A percentile compares a stretch with the other conserved stretches of the same genome.
phyloP scores from a whole-genome alignment of 2,888 invertebrate genomes.

The Lepidochitona cinerea region DNA sequence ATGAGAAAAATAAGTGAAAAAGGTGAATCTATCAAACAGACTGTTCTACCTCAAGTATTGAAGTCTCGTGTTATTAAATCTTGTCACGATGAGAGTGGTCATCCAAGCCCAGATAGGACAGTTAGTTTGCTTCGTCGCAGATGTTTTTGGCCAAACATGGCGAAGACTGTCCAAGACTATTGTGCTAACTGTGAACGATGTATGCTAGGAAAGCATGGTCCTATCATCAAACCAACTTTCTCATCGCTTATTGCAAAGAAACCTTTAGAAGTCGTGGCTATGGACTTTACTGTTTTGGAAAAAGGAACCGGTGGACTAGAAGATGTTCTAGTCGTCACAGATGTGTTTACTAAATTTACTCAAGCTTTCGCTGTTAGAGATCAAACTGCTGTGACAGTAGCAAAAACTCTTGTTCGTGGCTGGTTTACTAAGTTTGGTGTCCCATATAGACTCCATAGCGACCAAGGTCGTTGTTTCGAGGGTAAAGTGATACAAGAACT shows the following conservation, averaged over 20 bases:
- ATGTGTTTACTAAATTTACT: constrained; percentile 10
- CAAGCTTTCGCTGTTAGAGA: constrained; percentile 8
- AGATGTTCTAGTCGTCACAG: constrained; percentile 17
- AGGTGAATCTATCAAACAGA: not conserved
- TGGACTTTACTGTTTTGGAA: constrained; percentile 19
- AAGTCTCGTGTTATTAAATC: not conserved
- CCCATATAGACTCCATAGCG: constrained; percentile 7
- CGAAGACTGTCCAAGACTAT: constrained; percentile 7
- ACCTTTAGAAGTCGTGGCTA: constrained; percentile 17
- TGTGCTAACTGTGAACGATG: constrained; percentile 14
- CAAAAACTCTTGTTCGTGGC: constrained; percentile 5
- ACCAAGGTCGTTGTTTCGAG: constrained; percentile 13
- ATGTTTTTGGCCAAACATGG: constrained; percentile 20
- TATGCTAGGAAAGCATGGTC: constrained; percentile 11
- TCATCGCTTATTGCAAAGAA: constrained; percentile 7
- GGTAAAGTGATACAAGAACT: constrained; percentile 10
- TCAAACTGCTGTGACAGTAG: constrained; percentile 16
- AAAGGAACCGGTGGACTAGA: constrained; percentile 5
- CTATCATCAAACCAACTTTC: not conserved
- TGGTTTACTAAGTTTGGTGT: constrained; percentile 17
- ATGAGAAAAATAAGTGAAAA: not conserved
- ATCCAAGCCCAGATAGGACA: constrained; percentile 17
- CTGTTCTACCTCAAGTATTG: not conserved
- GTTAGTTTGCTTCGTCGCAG: not conserved
- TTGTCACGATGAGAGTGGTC: constrained; percentile 10